phyloP scores from a whole-genome alignment of 2,113 vertebrate species.

The Eleginops maclovinus region DNA sequence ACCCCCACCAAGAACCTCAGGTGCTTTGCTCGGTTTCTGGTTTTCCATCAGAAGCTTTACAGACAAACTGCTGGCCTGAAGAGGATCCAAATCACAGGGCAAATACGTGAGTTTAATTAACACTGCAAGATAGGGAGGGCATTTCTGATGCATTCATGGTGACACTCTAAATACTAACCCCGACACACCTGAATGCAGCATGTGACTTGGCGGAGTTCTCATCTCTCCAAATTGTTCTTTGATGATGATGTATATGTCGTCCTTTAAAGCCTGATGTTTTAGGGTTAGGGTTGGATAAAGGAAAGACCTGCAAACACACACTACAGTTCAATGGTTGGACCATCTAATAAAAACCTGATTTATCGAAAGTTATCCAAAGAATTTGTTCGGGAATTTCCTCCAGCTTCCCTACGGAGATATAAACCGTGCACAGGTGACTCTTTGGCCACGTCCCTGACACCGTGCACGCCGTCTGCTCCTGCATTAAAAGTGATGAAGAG shows the following conservation, averaged over 20 bases:
- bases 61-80: too few species aligned
- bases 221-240: too few species aligned
- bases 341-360: neutral
- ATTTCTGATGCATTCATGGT: too few species aligned
- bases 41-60: too few species aligned
- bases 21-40: too few species aligned
- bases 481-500: slow-evolving; percentile 37
- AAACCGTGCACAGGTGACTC: slow-evolving; percentile 22
- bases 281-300: neutral
- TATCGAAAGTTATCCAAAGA: neutral
- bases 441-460: neutral
- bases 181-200: too few species aligned
- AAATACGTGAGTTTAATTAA: too few species aligned
- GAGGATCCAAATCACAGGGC: too few species aligned
- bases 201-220: too few species aligned
- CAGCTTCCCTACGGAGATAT: neutral
- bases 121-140: too few species aligned
- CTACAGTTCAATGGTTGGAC: neutral
- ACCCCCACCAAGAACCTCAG: too few species aligned
- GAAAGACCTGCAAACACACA: neutral
- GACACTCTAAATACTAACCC: too few species aligned
- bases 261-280: neutral
- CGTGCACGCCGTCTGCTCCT: neutral
- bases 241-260: neutral
- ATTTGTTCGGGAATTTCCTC: neutral